A percentile compares a stretch with the other conserved stretches of the same genome.
Evolutionary conservation across 2,113 vertebrate species (phyloP).

Genomic region (Psilopogon haemacephalus): DNA sequence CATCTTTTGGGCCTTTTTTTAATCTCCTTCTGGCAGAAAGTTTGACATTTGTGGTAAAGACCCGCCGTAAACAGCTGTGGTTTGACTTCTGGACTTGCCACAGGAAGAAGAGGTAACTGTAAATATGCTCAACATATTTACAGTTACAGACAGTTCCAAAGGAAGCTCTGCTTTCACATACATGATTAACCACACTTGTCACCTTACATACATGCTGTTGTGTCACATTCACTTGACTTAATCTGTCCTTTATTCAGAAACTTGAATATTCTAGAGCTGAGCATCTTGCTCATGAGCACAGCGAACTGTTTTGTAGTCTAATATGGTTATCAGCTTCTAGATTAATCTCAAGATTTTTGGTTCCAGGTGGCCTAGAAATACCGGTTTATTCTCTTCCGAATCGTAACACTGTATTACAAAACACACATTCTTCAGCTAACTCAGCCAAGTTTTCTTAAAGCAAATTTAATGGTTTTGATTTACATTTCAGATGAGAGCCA

Average conservation of each 20-base stretch:
- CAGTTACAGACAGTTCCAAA: neutral
- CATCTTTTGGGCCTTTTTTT: neutral
- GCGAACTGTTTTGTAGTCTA: neutral
- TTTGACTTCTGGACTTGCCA: neutral
- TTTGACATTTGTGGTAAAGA: neutral
- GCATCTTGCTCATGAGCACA: neutral
- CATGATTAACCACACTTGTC: neutral
- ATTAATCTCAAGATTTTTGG: neutral
- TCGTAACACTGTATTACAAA: constrained; percentile 1
- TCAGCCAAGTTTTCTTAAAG: neutral
- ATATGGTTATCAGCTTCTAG: neutral
- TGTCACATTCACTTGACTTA: neutral
- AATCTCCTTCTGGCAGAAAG: neutral
- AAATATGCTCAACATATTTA: neutral
- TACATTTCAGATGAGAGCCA: neutral
- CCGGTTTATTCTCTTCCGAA: constrained; percentile 42
- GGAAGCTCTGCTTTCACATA: neutral
- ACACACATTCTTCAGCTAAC: constrained; percentile 7
- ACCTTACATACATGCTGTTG: neutral
- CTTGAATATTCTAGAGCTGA: accelerated
- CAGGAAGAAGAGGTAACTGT: neutral
- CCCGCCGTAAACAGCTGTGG: neutral
- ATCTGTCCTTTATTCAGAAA: neutral
- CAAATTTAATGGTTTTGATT: constrained; percentile 1
- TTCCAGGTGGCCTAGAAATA: constrained; percentile 26